Conservation (phyloP, 2,888 invertebrate genomes). For the Gymnocheta viridis region DNA sequence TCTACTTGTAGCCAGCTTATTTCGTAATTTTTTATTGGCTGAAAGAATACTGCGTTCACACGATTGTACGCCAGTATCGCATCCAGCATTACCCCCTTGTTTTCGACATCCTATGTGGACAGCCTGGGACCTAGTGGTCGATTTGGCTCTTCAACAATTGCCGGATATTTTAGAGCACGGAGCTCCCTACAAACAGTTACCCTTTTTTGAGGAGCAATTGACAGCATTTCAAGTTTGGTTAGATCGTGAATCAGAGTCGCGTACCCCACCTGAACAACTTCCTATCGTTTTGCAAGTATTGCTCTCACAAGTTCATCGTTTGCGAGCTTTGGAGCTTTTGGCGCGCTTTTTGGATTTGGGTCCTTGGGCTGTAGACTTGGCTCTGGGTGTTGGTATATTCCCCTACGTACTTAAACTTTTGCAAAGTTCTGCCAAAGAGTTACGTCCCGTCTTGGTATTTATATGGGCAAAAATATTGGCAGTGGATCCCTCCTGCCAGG, state of each 20-base stretch:
- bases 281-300: constrained; percentile 97
- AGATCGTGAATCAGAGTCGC: constrained; percentile 85
- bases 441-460: constrained; percentile 96
- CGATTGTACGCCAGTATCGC: constrained; percentile 98
- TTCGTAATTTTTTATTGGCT: constrained; percentile 97
- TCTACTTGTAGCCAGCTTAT: constrained; percentile 97
- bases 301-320: constrained; percentile 89
- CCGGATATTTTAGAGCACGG: constrained; percentile 87
- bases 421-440: constrained; percentile 96
- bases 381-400: constrained; percentile 98
- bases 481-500: constrained; percentile 97
- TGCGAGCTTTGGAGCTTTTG: constrained; percentile 96
- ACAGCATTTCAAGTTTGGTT: constrained; percentile 94
- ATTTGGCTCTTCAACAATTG: constrained; percentile 95
- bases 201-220: constrained; percentile 98
- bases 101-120: constrained; percentile 96
- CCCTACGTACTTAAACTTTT: constrained; percentile 98
- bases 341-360: constrained; percentile 97
- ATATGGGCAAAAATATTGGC: constrained; percentile 99
- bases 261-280: constrained; percentile 96
- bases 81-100: constrained; percentile 95
- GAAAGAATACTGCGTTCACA: constrained; percentile 97
- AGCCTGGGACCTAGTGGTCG: constrained; percentile 98
- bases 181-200: constrained; percentile 87
- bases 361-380: constrained; percentile 96